Evolutionary conservation across 2,888 invertebrate genomes (phyloP).

Genomic region (Parnassius apollo): DNA sequence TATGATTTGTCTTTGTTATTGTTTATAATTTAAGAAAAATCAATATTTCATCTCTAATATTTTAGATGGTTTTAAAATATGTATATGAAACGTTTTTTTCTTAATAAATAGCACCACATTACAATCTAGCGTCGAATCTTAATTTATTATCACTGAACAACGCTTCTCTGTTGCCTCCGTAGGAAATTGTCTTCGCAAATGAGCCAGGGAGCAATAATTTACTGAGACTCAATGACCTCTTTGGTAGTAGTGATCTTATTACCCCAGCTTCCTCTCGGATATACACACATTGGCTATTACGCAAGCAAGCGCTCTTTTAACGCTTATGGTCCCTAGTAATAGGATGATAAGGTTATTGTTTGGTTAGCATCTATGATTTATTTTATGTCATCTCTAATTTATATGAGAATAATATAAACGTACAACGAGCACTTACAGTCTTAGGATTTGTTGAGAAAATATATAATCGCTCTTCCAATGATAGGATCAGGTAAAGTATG

Average conservation of each 20-base stretch:
- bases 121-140: conserved; percentile 49
- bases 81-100: conserved; percentile 27
- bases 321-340: conserved; percentile 11
- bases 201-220: conserved; percentile 62
- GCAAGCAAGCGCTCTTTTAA: conserved; percentile 11
- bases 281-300: conserved; percentile 13
- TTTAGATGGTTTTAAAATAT: too few species aligned
- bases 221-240: conserved; percentile 39
- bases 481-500: too few species aligned
- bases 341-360: conserved; percentile 6
- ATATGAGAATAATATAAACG: not conserved
- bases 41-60: too few species aligned
- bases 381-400: conserved; percentile 6
- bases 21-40: too few species aligned
- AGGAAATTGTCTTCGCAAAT: conserved; percentile 75
- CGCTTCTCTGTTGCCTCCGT: conserved; percentile 58
- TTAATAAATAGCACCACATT: conserved; percentile 38
- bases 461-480: conserved; percentile 5
- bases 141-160: conserved; percentile 65
- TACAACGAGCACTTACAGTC: not conserved
- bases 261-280: conserved; percentile 31
- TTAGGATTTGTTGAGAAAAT: not conserved
- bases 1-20: too few species aligned
- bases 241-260: conserved; percentile 37
- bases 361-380: conserved; percentile 1